Base-by-base conservation (phyloP, 2,113 vertebrate species). In the Cygnus buccinator region DNA sequence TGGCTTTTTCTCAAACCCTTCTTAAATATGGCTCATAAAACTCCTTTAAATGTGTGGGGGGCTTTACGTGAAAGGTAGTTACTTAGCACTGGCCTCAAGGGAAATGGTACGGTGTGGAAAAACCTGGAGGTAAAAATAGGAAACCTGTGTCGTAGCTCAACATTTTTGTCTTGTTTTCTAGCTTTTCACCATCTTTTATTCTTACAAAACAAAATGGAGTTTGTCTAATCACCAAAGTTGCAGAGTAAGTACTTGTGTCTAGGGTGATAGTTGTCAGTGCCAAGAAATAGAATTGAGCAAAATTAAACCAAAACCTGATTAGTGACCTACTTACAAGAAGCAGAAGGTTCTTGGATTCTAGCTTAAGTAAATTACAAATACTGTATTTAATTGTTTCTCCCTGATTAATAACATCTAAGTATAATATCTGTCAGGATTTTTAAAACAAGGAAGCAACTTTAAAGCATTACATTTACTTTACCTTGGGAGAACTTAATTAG, bases 401-500 rank as follows among this genome's bases (percentile, higher is more conserved):
- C 75, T 66, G 66, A 74, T 93, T 80, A 87, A 91, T 81, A 76
- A 54, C 20, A 46, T 3, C 7, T 29, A 44, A 86, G 66, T 58
- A 72, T 95, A 96, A 74, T 84, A 93, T 75, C 54, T 70, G 92
- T 70, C 84, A 35, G 41, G 96, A 28, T 90, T 93, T 95, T 91
- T 90, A 67, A 82, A 94, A 90, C 89, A 22, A 52, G 79, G 89
- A 87, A 59, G 89, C 93, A 54, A 29, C 70, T 91, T 95, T 72
- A 67, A 79, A 94, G 31, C 58, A 5, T 54, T 43, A n/a, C 94
- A 95, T 97, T 97, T 97, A 67, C 98, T 98, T 97, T 98, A 97
- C 97, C 96, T 97, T 67, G 94, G 97, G 97, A 97, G 95, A 94
- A 95, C 96, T 98, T 98, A 98, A 98, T 98, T 97, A 97, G 97